Base-by-base conservation (phyloP, 2,797 vertebrate genomes). In the Myiothlypis coronata region DNA sequence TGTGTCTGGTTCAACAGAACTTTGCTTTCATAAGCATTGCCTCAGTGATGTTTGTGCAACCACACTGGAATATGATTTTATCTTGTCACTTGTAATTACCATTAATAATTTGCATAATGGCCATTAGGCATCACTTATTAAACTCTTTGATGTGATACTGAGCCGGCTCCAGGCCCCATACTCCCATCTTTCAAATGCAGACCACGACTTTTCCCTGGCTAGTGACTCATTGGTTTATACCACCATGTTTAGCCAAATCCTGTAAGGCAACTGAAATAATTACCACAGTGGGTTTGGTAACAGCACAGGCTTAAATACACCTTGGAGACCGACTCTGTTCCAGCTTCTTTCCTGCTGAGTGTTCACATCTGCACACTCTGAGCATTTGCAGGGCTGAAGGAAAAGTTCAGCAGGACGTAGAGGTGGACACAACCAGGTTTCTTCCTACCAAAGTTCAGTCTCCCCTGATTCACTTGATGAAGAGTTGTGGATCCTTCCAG, bases 61-160 rank as follows among this genome's bases (percentile, higher is more conserved):
- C 80, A 32, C 83, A 56, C 60, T 59, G 41, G 32, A 82, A 53
- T 28, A 84, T 64, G 96, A 97, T 97, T 93, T 94, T 94, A 97
- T 97, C 96, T 97, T 93, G 95, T 96, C 96, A 61, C 87, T 97
- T 93, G 85, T 94, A 97, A 96, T 95, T 96, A 93, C 60, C 83
- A 67, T 56, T 79, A 82, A 70, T 60, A 44, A 94, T 97, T 96
- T 96, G 91, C 96, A 96, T 97, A 96, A 82, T 74, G 88, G 93
- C 93, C 91, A 91, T 67, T 72, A 64, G 96, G 94, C 93, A 88
- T 60, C 89, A 46, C 56, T 92, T 90, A 95, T 88, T 95, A 96
- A 90, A 84, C 50, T 7, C 24, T 97, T 97, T 97, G 96, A 97
- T 91, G 96, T 96, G 94, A 96, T 95, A 91, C 95, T 74, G 56